A percentile compares a stretch with the other conserved stretches of the same genome.
phyloP scores from a whole-genome alignment of 2,888 invertebrate species.

The Choreutis nemorana region DNA sequence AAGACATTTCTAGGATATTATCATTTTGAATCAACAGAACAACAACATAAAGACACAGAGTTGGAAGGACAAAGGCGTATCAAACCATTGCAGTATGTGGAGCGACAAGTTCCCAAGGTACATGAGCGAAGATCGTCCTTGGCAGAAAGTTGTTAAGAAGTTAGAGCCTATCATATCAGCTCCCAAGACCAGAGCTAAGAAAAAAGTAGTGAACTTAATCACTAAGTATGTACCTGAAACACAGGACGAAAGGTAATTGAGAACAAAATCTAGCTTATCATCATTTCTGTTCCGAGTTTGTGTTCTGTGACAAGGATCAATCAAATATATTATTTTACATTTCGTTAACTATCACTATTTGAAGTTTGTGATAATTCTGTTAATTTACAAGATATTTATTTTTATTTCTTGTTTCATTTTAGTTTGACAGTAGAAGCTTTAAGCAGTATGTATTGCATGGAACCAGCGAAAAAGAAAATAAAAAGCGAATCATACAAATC shows the following conservation, averaged over 20 bases:
- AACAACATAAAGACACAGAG: conserved; percentile 30
- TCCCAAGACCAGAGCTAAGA: conserved; percentile 24
- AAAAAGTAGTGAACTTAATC: conserved; percentile 40
- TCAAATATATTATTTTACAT: no score
- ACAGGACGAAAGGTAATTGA: conserved; percentile 40
- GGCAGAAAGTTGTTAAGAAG: conserved; percentile 35
- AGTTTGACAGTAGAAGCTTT: conserved; percentile 51
- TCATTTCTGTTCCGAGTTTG: no score
- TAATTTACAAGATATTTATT: no score
- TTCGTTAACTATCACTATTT: no score
- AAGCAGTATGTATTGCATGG: conserved; percentile 49
- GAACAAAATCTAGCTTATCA: no score
- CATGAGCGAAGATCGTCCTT: conserved; percentile 26
- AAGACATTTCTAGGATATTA: neutral
- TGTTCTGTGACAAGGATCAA: no score
- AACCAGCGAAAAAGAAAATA: conserved; percentile 36
- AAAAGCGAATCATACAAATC: conserved; percentile 20
- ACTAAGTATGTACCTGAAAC: conserved; percentile 47
- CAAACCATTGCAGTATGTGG: conserved; percentile 59
- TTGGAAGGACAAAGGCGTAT: conserved; percentile 39
- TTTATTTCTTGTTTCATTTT: conserved; percentile 23
- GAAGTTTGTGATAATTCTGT: no score
- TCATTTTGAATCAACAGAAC: conserved; percentile 29
- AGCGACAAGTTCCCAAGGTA: conserved; percentile 25
- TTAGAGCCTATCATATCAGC: conserved; percentile 27